Conservation (phyloP, 2,113 vertebrate genomes). For the Halcyon senegalensis region DNA sequence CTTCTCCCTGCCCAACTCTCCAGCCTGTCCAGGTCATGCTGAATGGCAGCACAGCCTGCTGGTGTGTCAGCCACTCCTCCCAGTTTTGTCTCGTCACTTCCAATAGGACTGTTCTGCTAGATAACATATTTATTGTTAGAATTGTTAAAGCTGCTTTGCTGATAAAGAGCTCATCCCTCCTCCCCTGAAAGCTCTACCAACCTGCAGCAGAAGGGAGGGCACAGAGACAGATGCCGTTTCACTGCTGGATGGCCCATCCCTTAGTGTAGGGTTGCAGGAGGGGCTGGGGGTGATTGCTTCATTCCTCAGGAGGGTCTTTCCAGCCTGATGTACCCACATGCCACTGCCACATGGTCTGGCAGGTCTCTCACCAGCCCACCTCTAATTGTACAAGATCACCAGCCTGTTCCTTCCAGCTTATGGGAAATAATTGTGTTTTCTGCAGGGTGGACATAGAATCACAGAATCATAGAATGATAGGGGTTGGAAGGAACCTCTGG, state of each 20-base stretch:
- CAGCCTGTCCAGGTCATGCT: too few species aligned
- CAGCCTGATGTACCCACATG: background rate
- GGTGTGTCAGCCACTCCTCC: too few species aligned
- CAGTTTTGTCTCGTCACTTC: too few species aligned
- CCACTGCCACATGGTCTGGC: background rate
- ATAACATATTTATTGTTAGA: background rate
- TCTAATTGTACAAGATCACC: background rate
- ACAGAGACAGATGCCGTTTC: background rate
- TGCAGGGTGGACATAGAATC: background rate
- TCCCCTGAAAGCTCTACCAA: background rate
- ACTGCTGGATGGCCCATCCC: background rate
- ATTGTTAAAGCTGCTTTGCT: background rate
- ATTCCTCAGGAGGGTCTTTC: background rate
- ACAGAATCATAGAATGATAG: too few species aligned
- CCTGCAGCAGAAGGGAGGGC: background rate
- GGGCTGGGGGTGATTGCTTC: background rate
- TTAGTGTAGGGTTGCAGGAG: too few species aligned
- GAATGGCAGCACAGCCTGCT: too few species aligned
- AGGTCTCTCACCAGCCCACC: background rate
- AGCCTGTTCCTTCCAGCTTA: background rate
- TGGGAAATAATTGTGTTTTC: background rate
- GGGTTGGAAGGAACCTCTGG: too few species aligned
- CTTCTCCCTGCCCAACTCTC: too few species aligned
- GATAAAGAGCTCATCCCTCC: background rate
- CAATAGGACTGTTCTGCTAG: background rate